Conservation (phyloP, 2,888 invertebrate genomes). For the Nasonia oneida region DNA sequence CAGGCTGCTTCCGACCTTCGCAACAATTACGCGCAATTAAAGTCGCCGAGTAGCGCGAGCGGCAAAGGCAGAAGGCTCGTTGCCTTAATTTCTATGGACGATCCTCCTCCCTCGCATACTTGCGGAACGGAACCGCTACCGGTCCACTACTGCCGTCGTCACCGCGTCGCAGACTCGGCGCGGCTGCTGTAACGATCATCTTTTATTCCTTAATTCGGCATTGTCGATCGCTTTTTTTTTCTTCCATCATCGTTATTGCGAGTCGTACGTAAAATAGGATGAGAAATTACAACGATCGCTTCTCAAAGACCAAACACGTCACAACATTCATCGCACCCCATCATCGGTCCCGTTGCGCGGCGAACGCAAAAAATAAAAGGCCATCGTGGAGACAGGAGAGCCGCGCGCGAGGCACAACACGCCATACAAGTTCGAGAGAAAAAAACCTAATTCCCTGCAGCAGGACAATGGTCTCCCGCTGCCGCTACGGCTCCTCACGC, state of each 20-base stretch:
- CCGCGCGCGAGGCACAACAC: background rate
- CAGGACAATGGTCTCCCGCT: constrained; percentile 12
- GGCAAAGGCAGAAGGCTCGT: constrained; percentile 72
- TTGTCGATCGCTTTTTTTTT: background rate
- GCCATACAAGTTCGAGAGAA: background rate
- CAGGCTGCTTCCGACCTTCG: constrained; percentile 77
- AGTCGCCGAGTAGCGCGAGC: constrained; percentile 71
- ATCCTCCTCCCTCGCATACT: constrained; percentile 68
- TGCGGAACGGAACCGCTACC: constrained; percentile 58
- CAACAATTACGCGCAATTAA: constrained; percentile 77
- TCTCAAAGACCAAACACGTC: background rate
- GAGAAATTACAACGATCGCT: background rate
- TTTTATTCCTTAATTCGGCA: background rate
- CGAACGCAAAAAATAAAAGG: constrained; percentile 8
- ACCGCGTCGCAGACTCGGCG: too few species aligned
- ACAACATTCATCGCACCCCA: constrained; percentile 1
- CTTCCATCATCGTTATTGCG: background rate
- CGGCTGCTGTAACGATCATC: background rate
- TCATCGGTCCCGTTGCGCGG: background rate
- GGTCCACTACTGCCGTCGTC: constrained; percentile 24
- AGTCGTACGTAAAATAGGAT: background rate
- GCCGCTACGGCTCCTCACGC: constrained; percentile 2
- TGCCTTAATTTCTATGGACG: constrained; percentile 69
- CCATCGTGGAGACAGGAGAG: background rate
- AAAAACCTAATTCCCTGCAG: constrained; percentile 3